Conservation (phyloP, 2,797 vertebrate genomes). For the Pipistrellus kuhlii region DNA sequence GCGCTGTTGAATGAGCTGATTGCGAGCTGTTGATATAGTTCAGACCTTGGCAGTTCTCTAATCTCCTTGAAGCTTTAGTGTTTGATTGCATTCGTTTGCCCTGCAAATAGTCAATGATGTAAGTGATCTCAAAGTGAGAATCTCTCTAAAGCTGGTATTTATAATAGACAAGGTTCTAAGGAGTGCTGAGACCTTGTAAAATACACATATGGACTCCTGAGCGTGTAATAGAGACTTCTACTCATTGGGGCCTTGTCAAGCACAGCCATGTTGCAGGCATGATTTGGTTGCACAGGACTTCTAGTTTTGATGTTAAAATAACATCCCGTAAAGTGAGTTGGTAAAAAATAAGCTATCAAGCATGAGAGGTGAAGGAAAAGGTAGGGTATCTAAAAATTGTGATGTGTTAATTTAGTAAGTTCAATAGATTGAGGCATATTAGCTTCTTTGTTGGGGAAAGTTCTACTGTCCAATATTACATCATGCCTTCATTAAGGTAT, state of each 20-base stretch:
- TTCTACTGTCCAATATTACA: background rate
- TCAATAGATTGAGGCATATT: background rate
- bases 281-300: slow-evolving; percentile 47
- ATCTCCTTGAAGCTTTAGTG: slow-evolving; percentile 87
- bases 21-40: slow-evolving; percentile 88
- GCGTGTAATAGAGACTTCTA: slow-evolving; percentile 70
- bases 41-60: slow-evolving; percentile 88
- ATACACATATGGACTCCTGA: slow-evolving; percentile 61
- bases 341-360: slow-evolving; percentile 19
- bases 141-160: slow-evolving; percentile 85
- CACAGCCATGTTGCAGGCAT: background rate
- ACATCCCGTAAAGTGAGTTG: slow-evolving; percentile 15
- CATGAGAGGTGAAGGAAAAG: background rate
- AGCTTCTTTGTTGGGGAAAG: background rate
- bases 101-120: slow-evolving; percentile 87
- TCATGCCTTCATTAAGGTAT: background rate
- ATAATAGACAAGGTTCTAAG: slow-evolving; percentile 84
- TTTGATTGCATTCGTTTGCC: slow-evolving; percentile 88
- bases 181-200: slow-evolving; percentile 81
- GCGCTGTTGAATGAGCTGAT: slow-evolving; percentile 86
- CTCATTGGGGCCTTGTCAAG: slow-evolving; percentile 69
- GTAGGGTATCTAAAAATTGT: background rate
- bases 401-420: background rate
- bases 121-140: slow-evolving; percentile 87
- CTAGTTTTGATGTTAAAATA: slow-evolving; percentile 24